These are phyloP conservation scores for Istiophorus platypterus DNA, from an alignment of 2,113 vertebrate genomes.

Conservation along the genomic window DNA sequence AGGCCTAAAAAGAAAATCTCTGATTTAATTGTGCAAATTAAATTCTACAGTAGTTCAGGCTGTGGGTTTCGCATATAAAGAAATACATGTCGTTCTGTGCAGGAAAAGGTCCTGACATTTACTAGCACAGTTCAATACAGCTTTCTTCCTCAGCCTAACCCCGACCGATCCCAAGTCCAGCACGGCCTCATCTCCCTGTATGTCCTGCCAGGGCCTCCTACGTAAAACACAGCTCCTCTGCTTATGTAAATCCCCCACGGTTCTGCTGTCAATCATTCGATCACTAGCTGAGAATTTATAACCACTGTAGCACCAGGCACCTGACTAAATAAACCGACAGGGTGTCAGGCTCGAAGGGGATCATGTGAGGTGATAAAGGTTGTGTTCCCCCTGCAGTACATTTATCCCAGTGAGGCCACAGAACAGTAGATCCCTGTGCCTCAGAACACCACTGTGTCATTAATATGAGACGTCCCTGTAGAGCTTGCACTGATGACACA, in stretches of 20 bases:
- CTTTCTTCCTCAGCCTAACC: conserved; percentile 40
- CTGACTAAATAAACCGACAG: conserved; percentile 76
- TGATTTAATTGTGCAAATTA: conserved; percentile 47
- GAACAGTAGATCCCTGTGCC: conserved; percentile 61
- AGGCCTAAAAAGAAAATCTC: background rate
- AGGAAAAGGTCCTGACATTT: conserved; percentile 31
- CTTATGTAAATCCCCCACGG: conserved; percentile 55
- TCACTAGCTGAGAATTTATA: conserved; percentile 56
- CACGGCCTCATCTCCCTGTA: conserved; percentile 6
- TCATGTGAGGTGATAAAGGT: conserved; percentile 66
- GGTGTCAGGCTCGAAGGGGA: conserved; percentile 61
- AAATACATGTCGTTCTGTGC: conserved; percentile 1
- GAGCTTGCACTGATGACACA: conserved; percentile 63
- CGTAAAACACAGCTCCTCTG: conserved; percentile 49
- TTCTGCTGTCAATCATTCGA: conserved; percentile 70
- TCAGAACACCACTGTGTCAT: conserved; percentile 45
- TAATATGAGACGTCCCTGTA: conserved; percentile 72
- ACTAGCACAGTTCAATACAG: conserved; percentile 13
- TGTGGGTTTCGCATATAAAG: conserved; percentile 11
- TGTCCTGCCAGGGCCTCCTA: conserved; percentile 57
- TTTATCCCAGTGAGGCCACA: conserved; percentile 54
- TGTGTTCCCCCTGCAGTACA: conserved; percentile 39
- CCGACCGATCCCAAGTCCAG: conserved; percentile 33
- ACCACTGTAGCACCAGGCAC: conserved; percentile 62
- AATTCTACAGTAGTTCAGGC: background rate